Evolutionary conservation across 2,888 invertebrate genomes (phyloP).

Genomic region (Cosmopolites sordidus): DNA sequence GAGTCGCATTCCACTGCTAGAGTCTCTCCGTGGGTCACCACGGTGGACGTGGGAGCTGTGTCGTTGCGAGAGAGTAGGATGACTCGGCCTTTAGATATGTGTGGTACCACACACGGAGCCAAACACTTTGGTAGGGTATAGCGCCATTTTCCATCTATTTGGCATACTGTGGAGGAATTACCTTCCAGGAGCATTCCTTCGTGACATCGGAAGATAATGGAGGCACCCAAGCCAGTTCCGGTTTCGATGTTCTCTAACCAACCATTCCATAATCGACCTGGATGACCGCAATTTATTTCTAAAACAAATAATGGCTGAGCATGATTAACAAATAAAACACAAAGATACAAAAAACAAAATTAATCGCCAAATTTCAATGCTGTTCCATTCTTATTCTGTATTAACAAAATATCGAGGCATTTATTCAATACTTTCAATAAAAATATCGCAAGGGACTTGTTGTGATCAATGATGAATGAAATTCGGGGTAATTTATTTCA

Average conservation of each 20-base stretch:
- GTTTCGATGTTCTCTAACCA: conserved; percentile 88
- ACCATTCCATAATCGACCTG: conserved; percentile 91
- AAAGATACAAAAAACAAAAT: no score
- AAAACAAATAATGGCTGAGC: no score
- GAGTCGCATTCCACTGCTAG: conserved; percentile 77
- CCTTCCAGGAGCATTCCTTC: conserved; percentile 89
- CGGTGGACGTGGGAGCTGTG: conserved; percentile 50
- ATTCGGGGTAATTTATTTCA: no score
- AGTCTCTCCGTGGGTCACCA: conserved; percentile 67
- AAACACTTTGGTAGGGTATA: conserved; percentile 87
- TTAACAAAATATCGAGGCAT: no score
- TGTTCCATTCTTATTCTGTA: no score
- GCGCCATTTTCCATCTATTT: conserved; percentile 92
- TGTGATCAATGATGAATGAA: no score
- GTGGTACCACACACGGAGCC: conserved; percentile 92
- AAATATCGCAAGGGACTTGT: no score
- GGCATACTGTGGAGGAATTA: conserved; percentile 85
- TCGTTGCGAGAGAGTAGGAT: conserved; percentile 59
- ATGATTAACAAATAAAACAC: no score
- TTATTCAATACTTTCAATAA: no score
- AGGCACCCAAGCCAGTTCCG: conserved; percentile 87
- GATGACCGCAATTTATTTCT: conserved; percentile 97
- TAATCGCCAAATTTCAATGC: no score
- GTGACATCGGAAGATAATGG: conserved; percentile 88
- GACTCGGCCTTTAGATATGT: conserved; percentile 73